Evolutionary conservation across 30 jellyfish, hydroid and myxozoan genomes (phyloP).

Genomic region (Hydractinia echinata): DNA sequence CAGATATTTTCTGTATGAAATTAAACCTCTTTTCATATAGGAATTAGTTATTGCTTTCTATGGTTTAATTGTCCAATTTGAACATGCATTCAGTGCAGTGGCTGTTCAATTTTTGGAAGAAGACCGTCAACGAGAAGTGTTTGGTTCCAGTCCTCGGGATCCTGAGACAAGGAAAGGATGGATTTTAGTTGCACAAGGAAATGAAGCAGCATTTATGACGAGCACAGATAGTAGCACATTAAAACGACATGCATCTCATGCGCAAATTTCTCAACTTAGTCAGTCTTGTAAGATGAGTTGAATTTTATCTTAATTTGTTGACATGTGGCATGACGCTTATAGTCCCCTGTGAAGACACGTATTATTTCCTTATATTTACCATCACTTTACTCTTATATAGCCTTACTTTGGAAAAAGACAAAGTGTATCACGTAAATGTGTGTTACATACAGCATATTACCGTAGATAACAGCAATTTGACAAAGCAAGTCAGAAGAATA

Average conservation of each 20-base stretch:
- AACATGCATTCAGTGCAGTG: conserved; percentile 76
- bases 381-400: too few species aligned
- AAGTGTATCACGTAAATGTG: too few species aligned
- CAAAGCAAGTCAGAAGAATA: too few species aligned
- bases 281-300: too few species aligned
- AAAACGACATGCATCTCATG: conserved; percentile 37
- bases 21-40: conserved; percentile 18
- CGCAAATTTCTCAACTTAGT: background rate
- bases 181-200: conserved; percentile 93
- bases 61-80: conserved; percentile 88
- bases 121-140: conserved; percentile 67
- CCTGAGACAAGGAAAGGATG: conserved; percentile 87
- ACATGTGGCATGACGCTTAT: too few species aligned
- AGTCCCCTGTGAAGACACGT: too few species aligned
- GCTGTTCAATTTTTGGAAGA: conserved; percentile 97
- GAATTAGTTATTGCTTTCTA: conserved; percentile 92
- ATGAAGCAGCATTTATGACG: conserved; percentile 82
- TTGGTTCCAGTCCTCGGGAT: conserved; percentile 90
- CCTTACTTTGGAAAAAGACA: too few species aligned
- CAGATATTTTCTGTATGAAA: background rate
- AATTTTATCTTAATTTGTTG: too few species aligned
- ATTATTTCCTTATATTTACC: too few species aligned
- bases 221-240: conserved; percentile 81
- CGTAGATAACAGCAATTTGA: too few species aligned
- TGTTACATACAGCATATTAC: too few species aligned